Evolutionary conservation across 92 coral and sea anemone genomes (phyloP), one percentile per base, ranked within the genome.

Genomic region (Heliopora coerulea): DNA sequence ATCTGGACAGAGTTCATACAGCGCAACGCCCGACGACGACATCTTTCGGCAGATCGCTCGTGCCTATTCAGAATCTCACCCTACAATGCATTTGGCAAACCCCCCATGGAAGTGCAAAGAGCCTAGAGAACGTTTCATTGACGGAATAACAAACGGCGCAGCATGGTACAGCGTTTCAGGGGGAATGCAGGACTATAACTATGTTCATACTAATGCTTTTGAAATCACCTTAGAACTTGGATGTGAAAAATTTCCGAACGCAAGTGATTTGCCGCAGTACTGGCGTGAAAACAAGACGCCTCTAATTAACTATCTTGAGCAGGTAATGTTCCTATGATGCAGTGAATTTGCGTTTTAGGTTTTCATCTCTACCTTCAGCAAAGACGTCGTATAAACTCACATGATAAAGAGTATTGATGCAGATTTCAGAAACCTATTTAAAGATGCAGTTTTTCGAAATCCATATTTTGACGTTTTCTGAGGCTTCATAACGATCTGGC

Each of bases 21-120:
- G 99, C 35, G 99, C 99, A 52, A 90, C 99, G 15, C 99, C 99
- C 10, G 99, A 95, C 79, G 99, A 95, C 80, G 99, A 95, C 65
- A 91, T 91, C 2, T 91, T 91, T 68, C 86, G 97, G 27, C 96
- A 91, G 49, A 72, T 91, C 18, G 97, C 97, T 15, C 78, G 97
- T 50, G 78, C 97, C 24, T 91, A 88, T 68, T 86, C 96, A 19
- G 96, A 68, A 57, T 32, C 50, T 56, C 83, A 40, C 54, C 98
- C 98, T 82, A 83, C 91, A 62, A 93, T 93, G 98, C 98, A 93
- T 54, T 83, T 93, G 56, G 96, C 98, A 3, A 93, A 93, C 63
- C 82, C 98, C 8, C 96, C 96, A 3, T 93, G 98, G 98, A 93
- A 88, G 49, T 93, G 98, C 54, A 80, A 74, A 9, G 87, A 93